phyloP scores from a whole-genome alignment of 37 sponge, comb jelly and placozoan genomes.

The Agelas oroides region DNA sequence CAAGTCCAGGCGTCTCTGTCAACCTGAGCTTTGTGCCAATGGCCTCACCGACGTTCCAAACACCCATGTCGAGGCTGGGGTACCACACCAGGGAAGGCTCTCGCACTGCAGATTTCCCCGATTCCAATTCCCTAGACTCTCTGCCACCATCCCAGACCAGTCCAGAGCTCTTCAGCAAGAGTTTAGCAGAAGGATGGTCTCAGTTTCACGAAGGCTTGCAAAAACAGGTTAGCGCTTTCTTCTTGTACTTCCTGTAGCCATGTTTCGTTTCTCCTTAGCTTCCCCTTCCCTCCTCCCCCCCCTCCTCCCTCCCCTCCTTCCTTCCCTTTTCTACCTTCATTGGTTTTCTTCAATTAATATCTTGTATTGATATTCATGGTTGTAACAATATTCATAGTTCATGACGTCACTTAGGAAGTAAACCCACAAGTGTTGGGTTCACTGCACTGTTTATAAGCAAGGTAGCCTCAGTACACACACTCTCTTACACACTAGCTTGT shows the following conservation, averaged over 20 bases:
- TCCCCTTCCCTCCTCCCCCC: background rate
- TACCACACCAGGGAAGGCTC: background rate
- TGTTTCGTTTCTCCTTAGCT: no score
- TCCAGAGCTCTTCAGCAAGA: conserved; percentile 29
- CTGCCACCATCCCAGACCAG: background rate
- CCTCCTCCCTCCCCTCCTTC: no score
- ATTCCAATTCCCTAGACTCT: background rate
- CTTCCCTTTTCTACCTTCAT: no score
- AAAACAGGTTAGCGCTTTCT: conserved; percentile 12
- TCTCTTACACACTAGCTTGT: no score
- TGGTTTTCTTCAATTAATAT: no score
- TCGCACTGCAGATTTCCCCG: conserved; percentile 3
- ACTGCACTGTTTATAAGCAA: no score
- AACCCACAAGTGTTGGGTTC: no score
- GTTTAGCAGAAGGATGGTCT: conserved; percentile 17
- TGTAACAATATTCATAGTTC: no score
- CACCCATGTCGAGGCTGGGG: conserved; percentile 45
- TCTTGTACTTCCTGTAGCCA: no score
- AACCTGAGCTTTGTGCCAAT: background rate
- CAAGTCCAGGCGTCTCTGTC: background rate
- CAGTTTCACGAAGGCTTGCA: background rate
- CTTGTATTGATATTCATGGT: no score
- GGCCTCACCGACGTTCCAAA: background rate
- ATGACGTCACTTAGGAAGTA: no score
- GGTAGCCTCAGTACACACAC: no score